These are phyloP conservation scores for Neomonachus schauinslandi DNA, from an alignment of 2,113 vertebrate species.

Conservation along the genomic window DNA sequence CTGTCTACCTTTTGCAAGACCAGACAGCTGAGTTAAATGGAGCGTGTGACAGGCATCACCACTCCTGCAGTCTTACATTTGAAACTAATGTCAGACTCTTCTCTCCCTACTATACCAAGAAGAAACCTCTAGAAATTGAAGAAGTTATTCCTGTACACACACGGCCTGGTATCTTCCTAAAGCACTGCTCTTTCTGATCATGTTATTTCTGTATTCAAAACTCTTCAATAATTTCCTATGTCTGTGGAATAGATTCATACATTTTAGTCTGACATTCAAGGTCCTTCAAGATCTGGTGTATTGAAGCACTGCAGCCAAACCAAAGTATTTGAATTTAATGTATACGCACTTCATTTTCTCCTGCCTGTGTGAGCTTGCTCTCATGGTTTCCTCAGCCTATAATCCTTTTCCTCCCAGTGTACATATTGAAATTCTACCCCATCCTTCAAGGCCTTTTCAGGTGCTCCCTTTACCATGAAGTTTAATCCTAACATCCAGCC, in stretches of 20 bases:
- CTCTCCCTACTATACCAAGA: background rate
- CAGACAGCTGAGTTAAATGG: background rate
- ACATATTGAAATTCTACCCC: background rate
- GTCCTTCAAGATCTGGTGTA: slow-evolving; percentile 21
- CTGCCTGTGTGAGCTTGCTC: background rate
- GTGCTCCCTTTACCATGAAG: background rate
- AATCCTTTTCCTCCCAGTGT: background rate
- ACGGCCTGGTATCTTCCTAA: background rate
- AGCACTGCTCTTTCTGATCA: background rate
- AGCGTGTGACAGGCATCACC: background rate
- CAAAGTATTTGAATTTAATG: background rate
- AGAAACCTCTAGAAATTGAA: slow-evolving; percentile 9
- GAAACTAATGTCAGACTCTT: background rate
- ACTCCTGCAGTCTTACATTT: background rate
- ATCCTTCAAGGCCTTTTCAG: background rate
- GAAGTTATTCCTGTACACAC: background rate
- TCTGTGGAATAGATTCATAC: background rate
- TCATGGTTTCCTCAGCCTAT: background rate
- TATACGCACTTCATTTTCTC: background rate
- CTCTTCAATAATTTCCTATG: background rate
- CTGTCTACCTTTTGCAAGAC: background rate
- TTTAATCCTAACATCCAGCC: background rate
- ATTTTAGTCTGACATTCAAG: background rate
- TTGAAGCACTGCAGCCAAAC: background rate
- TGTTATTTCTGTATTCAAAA: slow-evolving; percentile 9